Base-by-base conservation (phyloP, 2,888 invertebrate genomes). In the Acleris laterana region DNA sequence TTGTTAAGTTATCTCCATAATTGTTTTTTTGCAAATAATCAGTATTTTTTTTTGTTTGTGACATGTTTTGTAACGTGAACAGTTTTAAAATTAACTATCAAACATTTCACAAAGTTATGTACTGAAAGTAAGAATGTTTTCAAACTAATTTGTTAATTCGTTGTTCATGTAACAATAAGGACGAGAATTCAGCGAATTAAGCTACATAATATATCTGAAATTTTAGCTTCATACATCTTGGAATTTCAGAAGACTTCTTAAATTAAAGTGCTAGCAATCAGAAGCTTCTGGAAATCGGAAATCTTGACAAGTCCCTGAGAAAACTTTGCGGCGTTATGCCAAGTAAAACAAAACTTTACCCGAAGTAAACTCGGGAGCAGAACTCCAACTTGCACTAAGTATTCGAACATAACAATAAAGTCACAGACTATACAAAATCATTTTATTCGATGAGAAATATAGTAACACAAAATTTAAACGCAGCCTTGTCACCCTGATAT, bases 21-120 rank as follows among this genome's bases (percentile, higher is more conserved):
- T 64, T 57, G 44, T 59, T 60, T 60, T 64, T 60, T 60, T 22
- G 55, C 60, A 49, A 50, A 38, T 55, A 42, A 25, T 55, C 61
- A 46, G 11, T n/a, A n/a, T n/a, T 46, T 44, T 32, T 38, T 48
- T 53, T 53, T 19, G n/a, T 25, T 38, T 2, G 13, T 38, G 13
- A n/a, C n/a, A n/a, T n/a, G 13, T 38, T 13, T 38, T 38, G 0
- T 38, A 11, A 11, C 3, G 0, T 1, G 32, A 32, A 11, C 32
- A 32, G 32, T 32, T 32, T 32, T 32, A 11, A 3, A 11, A 32
- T 32, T 2, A 11, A 11, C 11, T 11, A 11, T 32, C 11, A 38
- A 38, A 38, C 9, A 4, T 13, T 38, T 38, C 13, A 38, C 13
- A 9, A 38, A 13, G 3, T 38, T 38, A 38, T 13, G 13, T 3